Evolutionary conservation across 2,113 vertebrate species (phyloP).

Genomic region (Hydrochoerus hydrochaeris): DNA sequence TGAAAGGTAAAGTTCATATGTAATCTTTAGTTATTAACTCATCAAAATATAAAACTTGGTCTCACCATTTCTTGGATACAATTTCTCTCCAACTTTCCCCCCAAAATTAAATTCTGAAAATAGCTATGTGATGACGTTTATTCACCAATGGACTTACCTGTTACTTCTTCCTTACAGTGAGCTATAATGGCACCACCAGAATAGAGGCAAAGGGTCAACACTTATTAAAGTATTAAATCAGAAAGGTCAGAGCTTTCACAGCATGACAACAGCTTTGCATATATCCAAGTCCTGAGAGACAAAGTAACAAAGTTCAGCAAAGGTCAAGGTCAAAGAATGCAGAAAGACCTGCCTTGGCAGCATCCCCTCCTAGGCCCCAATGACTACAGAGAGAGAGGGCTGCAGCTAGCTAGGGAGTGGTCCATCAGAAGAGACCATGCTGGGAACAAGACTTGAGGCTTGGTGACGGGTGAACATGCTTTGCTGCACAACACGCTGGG

Average conservation of each 20-base stretch:
- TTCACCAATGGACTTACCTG: not conserved
- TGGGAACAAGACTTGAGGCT: conserved; percentile 57
- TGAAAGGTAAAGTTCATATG: not conserved
- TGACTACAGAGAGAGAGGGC: not conserved
- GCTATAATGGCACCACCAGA: not conserved
- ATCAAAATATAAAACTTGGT: not conserved
- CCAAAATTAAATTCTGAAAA: not conserved
- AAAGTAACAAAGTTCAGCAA: not conserved
- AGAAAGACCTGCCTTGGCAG: not conserved
- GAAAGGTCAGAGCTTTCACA: not conserved
- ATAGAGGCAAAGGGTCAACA: not conserved
- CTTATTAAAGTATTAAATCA: not conserved
- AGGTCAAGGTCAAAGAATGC: not conserved
- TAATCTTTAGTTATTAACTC: not conserved
- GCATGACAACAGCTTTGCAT: not conserved
- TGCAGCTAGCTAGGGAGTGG: not conserved
- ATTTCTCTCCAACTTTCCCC: not conserved
- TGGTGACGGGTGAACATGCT: conserved; percentile 88
- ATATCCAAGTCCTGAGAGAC: not conserved
- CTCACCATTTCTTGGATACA: not conserved
- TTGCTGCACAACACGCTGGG: conserved; percentile 74
- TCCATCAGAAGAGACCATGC: not conserved
- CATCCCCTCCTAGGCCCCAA: not conserved
- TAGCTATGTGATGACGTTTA: not conserved
- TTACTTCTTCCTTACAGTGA: not conserved